phyloP scores from a whole-genome alignment of 2,888 invertebrate species.

The Magallana nippona region DNA sequence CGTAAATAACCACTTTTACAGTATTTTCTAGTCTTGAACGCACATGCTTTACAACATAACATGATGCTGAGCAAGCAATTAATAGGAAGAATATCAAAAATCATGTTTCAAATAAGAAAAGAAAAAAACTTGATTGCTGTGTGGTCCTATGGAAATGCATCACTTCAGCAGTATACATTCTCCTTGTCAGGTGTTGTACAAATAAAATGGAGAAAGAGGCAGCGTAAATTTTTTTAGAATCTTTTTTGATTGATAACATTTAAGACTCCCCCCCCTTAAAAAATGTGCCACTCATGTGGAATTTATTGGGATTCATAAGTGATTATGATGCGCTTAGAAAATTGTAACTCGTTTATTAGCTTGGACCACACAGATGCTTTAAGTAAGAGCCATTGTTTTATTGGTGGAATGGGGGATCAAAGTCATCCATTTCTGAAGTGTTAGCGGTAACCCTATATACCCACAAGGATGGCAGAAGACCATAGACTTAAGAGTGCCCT shows the following conservation, averaged over 20 bases:
- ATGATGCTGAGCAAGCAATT: too few species aligned
- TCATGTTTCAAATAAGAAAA: background rate
- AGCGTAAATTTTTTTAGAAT: background rate
- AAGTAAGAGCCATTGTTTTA: background rate
- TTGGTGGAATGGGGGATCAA: background rate
- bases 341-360: conserved; percentile 15
- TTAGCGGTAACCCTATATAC: conserved; percentile 22
- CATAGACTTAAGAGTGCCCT: background rate
- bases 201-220: background rate
- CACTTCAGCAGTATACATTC: background rate
- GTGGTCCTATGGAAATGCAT: conserved; percentile 10
- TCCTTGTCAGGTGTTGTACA: conserved; percentile 20
- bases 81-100: background rate
- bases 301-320: conserved; percentile 27
- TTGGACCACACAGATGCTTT: conserved; percentile 2
- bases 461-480: background rate
- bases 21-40: too few species aligned
- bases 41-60: too few species aligned
- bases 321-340: conserved; percentile 20
- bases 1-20: too few species aligned
- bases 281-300: conserved; percentile 2
- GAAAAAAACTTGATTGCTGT: background rate
- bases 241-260: conserved; percentile 19
- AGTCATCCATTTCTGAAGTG: conserved; percentile 3
- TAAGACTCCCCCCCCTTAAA: background rate